phyloP scores from a whole-genome alignment of 92 coral and sea anemone species.

The Zoanthus sansibaricus region DNA sequence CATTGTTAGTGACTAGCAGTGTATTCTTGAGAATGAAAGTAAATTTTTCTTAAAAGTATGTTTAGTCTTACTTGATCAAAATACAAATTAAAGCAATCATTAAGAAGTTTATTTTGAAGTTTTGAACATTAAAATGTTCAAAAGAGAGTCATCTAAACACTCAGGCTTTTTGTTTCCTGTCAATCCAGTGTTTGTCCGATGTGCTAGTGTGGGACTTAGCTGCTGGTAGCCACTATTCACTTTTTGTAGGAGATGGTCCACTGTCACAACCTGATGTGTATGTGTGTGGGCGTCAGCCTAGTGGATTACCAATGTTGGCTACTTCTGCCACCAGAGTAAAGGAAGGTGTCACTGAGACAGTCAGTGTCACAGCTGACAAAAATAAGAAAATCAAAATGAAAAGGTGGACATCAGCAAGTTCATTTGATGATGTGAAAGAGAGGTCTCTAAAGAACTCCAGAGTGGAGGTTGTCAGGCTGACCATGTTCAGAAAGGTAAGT shows the following conservation, averaged over 20 bases:
- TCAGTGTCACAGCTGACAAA: constrained; percentile 54
- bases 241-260: constrained; percentile 93
- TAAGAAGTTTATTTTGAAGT: too few species aligned
- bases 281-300: constrained; percentile 97
- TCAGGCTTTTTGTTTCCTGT: not conserved
- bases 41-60: too few species aligned
- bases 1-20: too few species aligned
- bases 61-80: too few species aligned
- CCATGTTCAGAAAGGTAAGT: constrained; percentile 83
- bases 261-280: constrained; percentile 91
- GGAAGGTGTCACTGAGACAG: constrained; percentile 61
- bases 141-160: not conserved
- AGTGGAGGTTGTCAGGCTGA: constrained; percentile 85
- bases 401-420: constrained; percentile 65
- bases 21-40: too few species aligned
- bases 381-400: constrained; percentile 29
- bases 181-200: constrained; percentile 88
- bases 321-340: constrained; percentile 79
- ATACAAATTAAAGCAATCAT: too few species aligned
- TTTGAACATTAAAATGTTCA: not conserved
- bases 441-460: constrained; percentile 77
- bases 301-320: constrained; percentile 87
- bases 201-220: constrained; percentile 98
- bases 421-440: constrained; percentile 90
- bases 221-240: constrained; percentile 98